phyloP scores from a whole-genome alignment of 2,113 vertebrate genomes.

The Periophthalmodon schlosseri region DNA sequence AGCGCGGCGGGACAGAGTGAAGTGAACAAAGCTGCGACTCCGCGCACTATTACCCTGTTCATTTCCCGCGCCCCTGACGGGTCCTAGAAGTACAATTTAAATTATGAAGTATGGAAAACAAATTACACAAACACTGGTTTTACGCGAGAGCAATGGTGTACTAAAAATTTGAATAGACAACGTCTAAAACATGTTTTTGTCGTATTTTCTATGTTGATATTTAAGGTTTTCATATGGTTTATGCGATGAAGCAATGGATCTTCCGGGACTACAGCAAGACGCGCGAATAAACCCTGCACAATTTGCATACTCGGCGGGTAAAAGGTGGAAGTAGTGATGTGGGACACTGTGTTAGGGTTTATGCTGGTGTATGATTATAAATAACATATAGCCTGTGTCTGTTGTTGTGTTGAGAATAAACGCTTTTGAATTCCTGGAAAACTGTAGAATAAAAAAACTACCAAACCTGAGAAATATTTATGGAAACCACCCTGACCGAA shows the following conservation, averaged over 20 bases:
- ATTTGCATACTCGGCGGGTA: slow-evolving; percentile 75
- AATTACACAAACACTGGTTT: neutral
- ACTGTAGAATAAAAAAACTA: too few relatives aligned
- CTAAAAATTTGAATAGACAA: neutral
- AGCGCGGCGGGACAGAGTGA: slow-evolving; percentile 6
- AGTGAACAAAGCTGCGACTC: slow-evolving; percentile 26
- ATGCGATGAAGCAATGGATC: neutral
- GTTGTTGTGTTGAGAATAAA: neutral
- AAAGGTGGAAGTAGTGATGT: slow-evolving; percentile 23
- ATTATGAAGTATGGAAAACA: fast-evolving
- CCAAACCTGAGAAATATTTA: neutral
- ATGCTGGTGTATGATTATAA: neutral
- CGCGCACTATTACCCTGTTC: slow-evolving; percentile 22
- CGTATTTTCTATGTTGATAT: neutral
- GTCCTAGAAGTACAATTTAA: slow-evolving; percentile 69
- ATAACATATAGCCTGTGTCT: too few relatives aligned
- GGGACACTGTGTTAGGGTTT: neutral
- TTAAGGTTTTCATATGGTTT: fast-evolving
- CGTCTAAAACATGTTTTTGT: neutral
- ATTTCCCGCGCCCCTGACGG: slow-evolving; percentile 65
- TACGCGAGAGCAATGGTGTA: neutral
- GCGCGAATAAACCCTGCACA: slow-evolving; percentile 66
- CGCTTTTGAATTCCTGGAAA: too few relatives aligned
- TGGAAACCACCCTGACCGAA: neutral
- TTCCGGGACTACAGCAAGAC: slow-evolving; percentile 56